phyloP scores from a whole-genome alignment of 2,113 vertebrate genomes.

The Pangasianodon hypophthalmus region DNA sequence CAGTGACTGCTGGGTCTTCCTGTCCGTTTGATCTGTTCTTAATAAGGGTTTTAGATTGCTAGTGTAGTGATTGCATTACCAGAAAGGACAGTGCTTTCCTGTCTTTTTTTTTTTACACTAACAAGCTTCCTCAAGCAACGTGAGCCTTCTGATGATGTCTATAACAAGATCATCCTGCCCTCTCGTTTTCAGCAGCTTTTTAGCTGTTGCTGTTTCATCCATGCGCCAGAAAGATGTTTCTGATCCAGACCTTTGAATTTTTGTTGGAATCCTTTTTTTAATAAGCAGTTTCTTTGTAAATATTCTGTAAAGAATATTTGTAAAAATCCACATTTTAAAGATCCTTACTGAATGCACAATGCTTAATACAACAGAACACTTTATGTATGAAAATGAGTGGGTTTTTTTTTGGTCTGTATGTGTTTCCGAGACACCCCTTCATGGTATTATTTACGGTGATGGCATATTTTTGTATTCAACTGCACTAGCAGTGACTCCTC shows the following conservation, averaged over 20 bases:
- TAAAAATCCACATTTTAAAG: neutral
- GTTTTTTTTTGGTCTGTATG: neutral
- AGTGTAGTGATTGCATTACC: conserved; percentile 66
- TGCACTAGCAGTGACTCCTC: neutral
- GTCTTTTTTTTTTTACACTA: conserved; percentile 28
- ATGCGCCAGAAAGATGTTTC: conserved; percentile 41
- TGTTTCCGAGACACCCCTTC: neutral
- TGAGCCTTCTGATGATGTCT: conserved; percentile 35
- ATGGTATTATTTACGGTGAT: neutral
- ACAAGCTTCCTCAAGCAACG: conserved; percentile 50
- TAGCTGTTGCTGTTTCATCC: conserved; percentile 31
- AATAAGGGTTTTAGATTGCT: conserved; percentile 70
- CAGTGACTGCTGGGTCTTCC: conserved; percentile 55
- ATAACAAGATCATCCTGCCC: conserved; percentile 50
- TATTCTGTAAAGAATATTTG: neutral
- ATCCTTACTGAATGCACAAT: neutral
- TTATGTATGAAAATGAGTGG: neutral
- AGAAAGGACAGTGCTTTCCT: conserved; percentile 29
- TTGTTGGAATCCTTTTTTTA: no score
- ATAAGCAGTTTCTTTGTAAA: neutral
- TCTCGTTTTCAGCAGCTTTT: conserved; percentile 28
- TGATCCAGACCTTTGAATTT: neutral
- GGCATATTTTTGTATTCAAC: conserved; percentile 2
- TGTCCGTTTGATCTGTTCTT: conserved; percentile 68
- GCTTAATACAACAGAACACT: neutral